Evolutionary conservation across 2,113 vertebrate species (phyloP).

Genomic region (Oncorhynchus keta): DNA sequence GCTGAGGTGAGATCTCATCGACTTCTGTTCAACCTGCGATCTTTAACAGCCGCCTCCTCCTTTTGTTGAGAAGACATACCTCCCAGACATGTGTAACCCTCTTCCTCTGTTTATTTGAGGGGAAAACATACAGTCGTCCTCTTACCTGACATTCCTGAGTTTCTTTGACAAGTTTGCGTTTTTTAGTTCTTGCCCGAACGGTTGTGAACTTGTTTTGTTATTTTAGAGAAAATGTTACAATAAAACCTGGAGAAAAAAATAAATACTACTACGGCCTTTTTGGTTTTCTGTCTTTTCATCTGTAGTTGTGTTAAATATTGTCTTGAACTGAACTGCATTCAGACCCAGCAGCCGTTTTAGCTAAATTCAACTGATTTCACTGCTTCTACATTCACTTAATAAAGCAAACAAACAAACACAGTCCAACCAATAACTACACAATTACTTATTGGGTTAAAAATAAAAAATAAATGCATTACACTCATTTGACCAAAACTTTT

Average conservation of each 20-base stretch:
- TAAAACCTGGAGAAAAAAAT: constrained; percentile 27
- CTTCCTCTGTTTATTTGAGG: constrained; percentile 17
- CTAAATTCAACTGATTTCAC: not conserved
- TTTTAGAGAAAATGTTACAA: constrained; percentile 57
- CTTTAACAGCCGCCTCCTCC: constrained; percentile 4
- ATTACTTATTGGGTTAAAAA: constrained; percentile 67
- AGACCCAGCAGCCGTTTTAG: no score
- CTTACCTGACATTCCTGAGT: constrained; percentile 64
- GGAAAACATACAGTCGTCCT: constrained; percentile 50
- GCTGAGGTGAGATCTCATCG: not conserved
- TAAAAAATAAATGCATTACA: constrained; percentile 65
- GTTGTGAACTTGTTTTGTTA: constrained; percentile 41
- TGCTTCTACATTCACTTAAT: not conserved
- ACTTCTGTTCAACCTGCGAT: not conserved
- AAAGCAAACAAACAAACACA: constrained; percentile 18
- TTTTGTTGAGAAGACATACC: not conserved
- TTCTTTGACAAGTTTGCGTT: constrained; percentile 60
- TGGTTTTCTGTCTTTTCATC: not conserved
- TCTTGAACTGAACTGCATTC: no score
- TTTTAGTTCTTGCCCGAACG: constrained; percentile 37
- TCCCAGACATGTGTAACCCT: not conserved
- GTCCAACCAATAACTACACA: constrained; percentile 63
- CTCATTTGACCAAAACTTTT: constrained; percentile 70
- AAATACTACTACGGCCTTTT: not conserved
- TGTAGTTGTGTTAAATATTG: not conserved